Conservation (phyloP, 2,797 vertebrate genomes). For the Syngnathus acus region DNA sequence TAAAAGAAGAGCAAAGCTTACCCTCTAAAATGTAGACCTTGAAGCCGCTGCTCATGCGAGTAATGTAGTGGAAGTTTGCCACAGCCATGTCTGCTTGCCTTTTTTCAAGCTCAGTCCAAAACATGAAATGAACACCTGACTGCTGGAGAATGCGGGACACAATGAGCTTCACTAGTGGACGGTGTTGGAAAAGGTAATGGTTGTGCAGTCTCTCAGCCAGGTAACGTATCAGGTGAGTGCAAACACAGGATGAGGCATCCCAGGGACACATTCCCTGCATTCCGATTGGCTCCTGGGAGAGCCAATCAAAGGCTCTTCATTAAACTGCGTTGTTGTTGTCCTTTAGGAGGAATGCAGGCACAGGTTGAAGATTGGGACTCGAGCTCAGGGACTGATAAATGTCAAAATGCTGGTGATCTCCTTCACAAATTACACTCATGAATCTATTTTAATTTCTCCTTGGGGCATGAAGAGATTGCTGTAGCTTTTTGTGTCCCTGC, state of each 20-base stretch:
- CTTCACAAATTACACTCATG: not conserved
- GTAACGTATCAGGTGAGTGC: conserved; percentile 62
- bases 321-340: conserved; percentile 45
- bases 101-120: conserved; percentile 24
- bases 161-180: conserved; percentile 40
- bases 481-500: conserved; percentile 44
- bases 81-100: conserved; percentile 68
- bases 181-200: conserved; percentile 56
- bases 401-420: not conserved
- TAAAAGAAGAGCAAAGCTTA: conserved; percentile 35
- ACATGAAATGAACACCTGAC: conserved; percentile 23
- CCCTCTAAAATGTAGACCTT: conserved; percentile 80
- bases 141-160: conserved; percentile 37
- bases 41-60: conserved; percentile 78
- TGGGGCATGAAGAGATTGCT: conserved; percentile 24
- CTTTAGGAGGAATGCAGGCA: conserved; percentile 36
- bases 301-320: conserved; percentile 45
- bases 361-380: conserved; percentile 14
- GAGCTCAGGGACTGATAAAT: not conserved
- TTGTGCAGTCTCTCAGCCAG: conserved; percentile 46
- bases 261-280: conserved; percentile 39
- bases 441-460: conserved; percentile 8
- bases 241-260: conserved; percentile 47
- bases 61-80: conserved; percentile 77
- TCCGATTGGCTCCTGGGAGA: conserved; percentile 54